phyloP scores from a whole-genome alignment of 2,797 vertebrate species.

The Mormyrus proboscirostris region DNA sequence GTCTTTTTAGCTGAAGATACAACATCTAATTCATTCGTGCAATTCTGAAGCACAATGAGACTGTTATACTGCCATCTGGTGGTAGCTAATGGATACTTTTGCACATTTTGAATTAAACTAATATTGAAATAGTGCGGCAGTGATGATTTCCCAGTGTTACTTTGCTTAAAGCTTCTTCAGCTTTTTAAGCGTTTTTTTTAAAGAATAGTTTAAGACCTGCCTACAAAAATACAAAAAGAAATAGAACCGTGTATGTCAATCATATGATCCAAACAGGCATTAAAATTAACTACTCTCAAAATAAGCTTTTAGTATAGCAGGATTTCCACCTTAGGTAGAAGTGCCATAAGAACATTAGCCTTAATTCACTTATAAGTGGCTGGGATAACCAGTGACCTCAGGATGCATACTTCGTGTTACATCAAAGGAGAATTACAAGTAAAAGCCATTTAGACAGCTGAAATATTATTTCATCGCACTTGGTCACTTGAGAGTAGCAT shows the following conservation, averaged over 20 bases:
- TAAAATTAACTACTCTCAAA: not conserved
- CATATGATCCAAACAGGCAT: not conserved
- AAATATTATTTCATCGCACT: not conserved
- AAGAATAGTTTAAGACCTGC: not conserved
- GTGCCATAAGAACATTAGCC: not conserved
- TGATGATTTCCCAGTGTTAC: not conserved
- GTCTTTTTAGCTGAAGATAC: not conserved
- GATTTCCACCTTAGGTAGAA: not conserved
- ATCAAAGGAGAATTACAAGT: not conserved
- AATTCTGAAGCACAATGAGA: not conserved
- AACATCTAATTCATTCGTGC: not conserved
- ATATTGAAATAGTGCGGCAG: not conserved
- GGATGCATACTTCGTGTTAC: not conserved
- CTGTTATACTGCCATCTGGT: slow-evolving; percentile 2
- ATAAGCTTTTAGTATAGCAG: not conserved
- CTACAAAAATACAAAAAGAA: not conserved
- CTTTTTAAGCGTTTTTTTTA: not conserved
- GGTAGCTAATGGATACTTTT: not conserved
- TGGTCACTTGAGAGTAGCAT: not conserved
- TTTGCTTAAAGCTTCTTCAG: not conserved
- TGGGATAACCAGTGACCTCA: not conserved
- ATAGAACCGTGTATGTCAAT: not conserved
- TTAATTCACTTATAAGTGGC: not conserved
- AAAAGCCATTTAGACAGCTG: not conserved
- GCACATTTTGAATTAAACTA: slow-evolving; percentile 5